Percentiles rank a stretch among this genome's conserved stretches.
phyloP scores from a whole-genome alignment of 2,888 invertebrate genomes.

The Eledone cirrhosa region DNA sequence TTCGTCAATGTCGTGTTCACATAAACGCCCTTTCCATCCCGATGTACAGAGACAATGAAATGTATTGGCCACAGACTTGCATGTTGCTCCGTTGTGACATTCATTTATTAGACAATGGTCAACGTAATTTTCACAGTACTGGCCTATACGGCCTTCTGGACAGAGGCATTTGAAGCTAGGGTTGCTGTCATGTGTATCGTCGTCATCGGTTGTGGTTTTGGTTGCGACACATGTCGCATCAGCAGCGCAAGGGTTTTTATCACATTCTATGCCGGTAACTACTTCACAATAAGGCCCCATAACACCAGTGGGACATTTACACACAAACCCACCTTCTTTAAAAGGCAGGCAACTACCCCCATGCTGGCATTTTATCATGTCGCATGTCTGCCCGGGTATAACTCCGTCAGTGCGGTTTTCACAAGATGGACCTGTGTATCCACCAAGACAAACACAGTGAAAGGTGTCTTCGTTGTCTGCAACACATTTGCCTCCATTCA shows the following conservation, averaged over 20 bases:
- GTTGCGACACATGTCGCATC: neutral
- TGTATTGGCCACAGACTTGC: neutral
- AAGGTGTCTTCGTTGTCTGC: neutral
- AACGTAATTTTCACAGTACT: neutral
- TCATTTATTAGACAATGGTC: conserved; percentile 14
- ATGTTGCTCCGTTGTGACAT: neutral
- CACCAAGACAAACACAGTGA: neutral
- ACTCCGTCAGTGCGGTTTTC: neutral
- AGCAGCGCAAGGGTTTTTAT: neutral
- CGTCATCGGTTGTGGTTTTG: neutral
- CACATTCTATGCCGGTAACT: conserved; percentile 3
- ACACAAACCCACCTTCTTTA: neutral
- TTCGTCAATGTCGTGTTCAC: conserved; percentile 18
- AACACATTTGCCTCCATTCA: neutral
- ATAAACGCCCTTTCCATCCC: neutral
- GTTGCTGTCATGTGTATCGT: neutral
- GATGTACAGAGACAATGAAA: neutral
- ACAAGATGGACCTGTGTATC: neutral
- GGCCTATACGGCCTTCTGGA: conserved; percentile 1
- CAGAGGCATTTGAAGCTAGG: neutral
- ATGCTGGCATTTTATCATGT: neutral
- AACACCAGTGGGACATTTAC: conserved; percentile 14
- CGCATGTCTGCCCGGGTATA: neutral
- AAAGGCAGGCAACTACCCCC: neutral
- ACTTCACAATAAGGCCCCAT: conserved; percentile 21